Conservation (phyloP, 2,888 invertebrate species). For the Linnaemya vulpina region DNA sequence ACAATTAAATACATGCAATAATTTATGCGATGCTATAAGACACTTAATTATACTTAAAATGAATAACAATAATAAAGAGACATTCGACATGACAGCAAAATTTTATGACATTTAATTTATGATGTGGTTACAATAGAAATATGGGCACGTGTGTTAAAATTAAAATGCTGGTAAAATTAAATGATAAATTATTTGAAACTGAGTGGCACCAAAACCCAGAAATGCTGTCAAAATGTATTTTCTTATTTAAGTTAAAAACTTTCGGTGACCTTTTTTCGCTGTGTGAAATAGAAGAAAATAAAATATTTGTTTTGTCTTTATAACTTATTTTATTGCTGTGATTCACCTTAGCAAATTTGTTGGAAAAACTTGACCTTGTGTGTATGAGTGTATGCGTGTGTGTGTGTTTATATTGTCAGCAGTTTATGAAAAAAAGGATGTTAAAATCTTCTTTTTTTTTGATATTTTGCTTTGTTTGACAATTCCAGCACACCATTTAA, state of each 20-base stretch:
- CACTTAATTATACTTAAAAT: slow-evolving; percentile 34
- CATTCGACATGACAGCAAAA: slow-evolving; percentile 37
- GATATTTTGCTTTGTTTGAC: slow-evolving; percentile 6
- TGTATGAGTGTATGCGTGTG: not conserved
- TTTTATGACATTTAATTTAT: slow-evolving; percentile 19
- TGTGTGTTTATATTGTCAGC: not conserved
- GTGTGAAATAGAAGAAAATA: not conserved
- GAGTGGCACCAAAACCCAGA: not conserved
- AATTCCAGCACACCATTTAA: not conserved
- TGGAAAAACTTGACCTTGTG: slow-evolving; percentile 18
- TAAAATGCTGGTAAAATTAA: not conserved
- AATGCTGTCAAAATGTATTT: not conserved
- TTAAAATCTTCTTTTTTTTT: slow-evolving; percentile 10
- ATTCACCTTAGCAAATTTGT: slow-evolving; percentile 7
- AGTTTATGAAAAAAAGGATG: not conserved
- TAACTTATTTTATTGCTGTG: not conserved
- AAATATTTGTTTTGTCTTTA: not conserved
- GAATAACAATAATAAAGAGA: slow-evolving; percentile 22
- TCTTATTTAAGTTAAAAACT: not conserved
- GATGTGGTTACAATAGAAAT: not conserved
- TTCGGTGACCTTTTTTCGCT: slow-evolving; percentile 2
- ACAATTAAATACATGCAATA: slow-evolving; percentile 43
- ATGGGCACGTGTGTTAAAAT: not conserved
- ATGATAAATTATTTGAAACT: slow-evolving; percentile 5
- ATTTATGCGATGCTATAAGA: not conserved